Base-by-base conservation (phyloP, 2,113 vertebrate genomes). In the Columba janthina region DNA sequence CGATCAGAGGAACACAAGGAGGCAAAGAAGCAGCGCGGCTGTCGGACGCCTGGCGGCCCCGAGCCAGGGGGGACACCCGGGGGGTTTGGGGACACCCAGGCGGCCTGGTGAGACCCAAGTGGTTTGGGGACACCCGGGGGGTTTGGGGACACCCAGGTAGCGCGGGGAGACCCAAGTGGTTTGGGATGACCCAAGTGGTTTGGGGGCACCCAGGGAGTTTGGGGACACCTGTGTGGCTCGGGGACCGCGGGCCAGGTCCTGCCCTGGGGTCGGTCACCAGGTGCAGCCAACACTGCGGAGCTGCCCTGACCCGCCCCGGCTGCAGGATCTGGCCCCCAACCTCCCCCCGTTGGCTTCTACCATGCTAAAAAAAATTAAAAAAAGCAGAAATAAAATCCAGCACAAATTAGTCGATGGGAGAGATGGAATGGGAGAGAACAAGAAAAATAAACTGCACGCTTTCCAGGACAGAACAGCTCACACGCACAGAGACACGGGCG, bases 1-100 rank as follows among this genome's bases (percentile, higher is more conserved):
- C 88, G 97, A 97, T 96, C 97, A 97, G 96, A 96, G 96, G 86
- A 76, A 97, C 96, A 97, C 93, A 92, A 96, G 58, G 95, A 97
- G 25, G 96, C 44, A 85, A 96, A 98, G 96, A 97, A 96, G 96
- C 96, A 62, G 95, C 31, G 2, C 15, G 13, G 71, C 82, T 31
- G 75, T 61, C 10, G 66, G 93, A 46, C 14, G 70, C 54, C 61
- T 15, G 20, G 48, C n/a, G 70, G 40, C 67, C 71, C 19, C 34
- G 78, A 85, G 26, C 56, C 91, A 29, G 58, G 2, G 83, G 61
- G 7, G 79, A 54, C 44, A 46, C 44, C 18, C 42, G 6, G 44
- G 44, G 44, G 18, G 9, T 44, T 44, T 44, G 44, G 44, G 44
- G 44, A 15, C 10, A 64, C 73, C 88, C 93, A 56, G 44, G 42